phyloP scores from a whole-genome alignment of 2,797 vertebrate species.

The Semaprochilodus insignis region DNA sequence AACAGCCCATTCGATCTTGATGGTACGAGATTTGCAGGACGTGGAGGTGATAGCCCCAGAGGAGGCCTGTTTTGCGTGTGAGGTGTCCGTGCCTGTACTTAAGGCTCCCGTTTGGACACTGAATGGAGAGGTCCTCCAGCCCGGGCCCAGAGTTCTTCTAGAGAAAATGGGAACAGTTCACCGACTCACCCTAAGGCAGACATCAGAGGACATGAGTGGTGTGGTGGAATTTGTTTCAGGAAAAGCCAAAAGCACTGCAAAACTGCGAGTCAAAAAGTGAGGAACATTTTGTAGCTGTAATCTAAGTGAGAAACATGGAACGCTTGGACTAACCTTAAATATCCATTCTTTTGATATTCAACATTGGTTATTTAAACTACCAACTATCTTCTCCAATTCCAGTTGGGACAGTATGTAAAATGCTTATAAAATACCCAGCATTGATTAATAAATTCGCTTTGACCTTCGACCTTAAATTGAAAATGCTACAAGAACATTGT shows the following conservation, averaged over 20 bases:
- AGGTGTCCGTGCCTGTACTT: slow-evolving; percentile 73
- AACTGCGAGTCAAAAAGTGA: slow-evolving; percentile 73
- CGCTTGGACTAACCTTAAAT: not conserved
- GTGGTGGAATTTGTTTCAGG: slow-evolving; percentile 76
- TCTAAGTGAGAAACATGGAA: not conserved
- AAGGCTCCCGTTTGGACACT: slow-evolving; percentile 78
- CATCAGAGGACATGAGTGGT: slow-evolving; percentile 74
- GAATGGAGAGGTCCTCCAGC: slow-evolving; percentile 74
- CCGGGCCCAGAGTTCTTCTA: slow-evolving; percentile 66
- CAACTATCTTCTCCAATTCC: too few species aligned
- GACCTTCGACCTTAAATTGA: too few species aligned
- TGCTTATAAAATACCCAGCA: too few species aligned
- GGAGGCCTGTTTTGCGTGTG: slow-evolving; percentile 81
- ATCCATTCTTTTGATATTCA: not conserved
- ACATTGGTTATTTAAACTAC: not conserved
- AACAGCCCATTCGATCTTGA: slow-evolving; percentile 73
- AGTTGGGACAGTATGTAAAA: too few species aligned
- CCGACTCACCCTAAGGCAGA: slow-evolving; percentile 75
- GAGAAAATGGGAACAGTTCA: slow-evolving; percentile 79
- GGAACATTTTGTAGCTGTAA: slow-evolving; percentile 24
- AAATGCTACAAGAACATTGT: too few species aligned
- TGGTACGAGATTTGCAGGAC: slow-evolving; percentile 76
- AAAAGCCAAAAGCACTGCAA: slow-evolving; percentile 75
- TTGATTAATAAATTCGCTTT: too few species aligned
- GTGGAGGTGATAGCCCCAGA: slow-evolving; percentile 73